Base-by-base conservation (phyloP, 2,888 invertebrate genomes). In the Exocentrus adspersus region DNA sequence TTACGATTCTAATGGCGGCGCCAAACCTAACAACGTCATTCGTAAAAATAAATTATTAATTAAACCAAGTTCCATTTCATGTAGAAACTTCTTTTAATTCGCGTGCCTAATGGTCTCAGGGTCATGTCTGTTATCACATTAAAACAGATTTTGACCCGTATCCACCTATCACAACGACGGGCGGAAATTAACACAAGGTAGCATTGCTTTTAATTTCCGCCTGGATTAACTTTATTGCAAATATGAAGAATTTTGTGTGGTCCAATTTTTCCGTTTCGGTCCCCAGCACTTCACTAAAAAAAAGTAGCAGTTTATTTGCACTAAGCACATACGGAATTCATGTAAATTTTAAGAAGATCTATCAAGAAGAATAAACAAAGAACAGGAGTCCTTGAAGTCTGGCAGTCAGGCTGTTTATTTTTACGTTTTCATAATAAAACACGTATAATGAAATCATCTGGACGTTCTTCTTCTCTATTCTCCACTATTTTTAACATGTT, bases 401-500 rank as follows among this genome's bases (percentile, higher is more conserved):
- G 24, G 43, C 19, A 54, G 20, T 42, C 24, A 28, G 17, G 16
- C 16, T 45, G 54, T 54, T 43, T 54, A 54, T 54, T 54, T 54
- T 41, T 54, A 19, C 54, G 14, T n/a, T 43, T 54, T 54, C 28
- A 54, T 43, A 43, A 28, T 43, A 21, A 43, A 54, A 19, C 41
- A 21, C 43, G 21, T 43, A 10, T 0, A 21, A 12, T 24, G 43
- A 37, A 51, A 32, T 51, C 51, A 51, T 30, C 51, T 17, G 51
- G n/a, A 51, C 19, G 16, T 51, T 51, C 32, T 51, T 51, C 32
- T 51, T 19, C 24, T 54, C n/a, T n/a, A n/a, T n/a, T n/a, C 16
- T 43, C 28, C 20, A 30, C 54, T 54, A 54, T 54, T 54, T 54
- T 37, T 54, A 54, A 10, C 42, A 30, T 54, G 16, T 17, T 14